These are phyloP conservation scores for Nylanderia fulva DNA, from an alignment of 1,140 invertebrate genomes.

Conservation along the genomic window DNA sequence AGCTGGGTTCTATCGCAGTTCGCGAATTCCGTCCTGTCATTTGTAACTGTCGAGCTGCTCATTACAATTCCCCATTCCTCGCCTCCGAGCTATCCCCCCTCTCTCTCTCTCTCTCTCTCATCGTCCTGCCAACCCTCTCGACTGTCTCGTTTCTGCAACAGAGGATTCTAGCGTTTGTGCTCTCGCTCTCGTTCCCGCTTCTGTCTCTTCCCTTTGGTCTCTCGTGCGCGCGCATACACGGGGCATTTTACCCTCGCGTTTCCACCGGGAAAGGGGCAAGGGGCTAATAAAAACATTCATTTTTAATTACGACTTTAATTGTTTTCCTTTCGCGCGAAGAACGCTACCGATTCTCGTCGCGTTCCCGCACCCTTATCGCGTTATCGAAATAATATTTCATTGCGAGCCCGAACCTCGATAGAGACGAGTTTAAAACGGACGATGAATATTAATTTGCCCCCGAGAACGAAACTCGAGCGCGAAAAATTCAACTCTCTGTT, in stretches of 20 bases:
- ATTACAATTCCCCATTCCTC: constrained; percentile 86
- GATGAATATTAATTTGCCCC: constrained; percentile 47
- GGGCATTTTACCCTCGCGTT: constrained; percentile 60
- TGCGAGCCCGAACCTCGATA: neutral
- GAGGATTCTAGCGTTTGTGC: constrained; percentile 62
- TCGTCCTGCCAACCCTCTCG: constrained; percentile 51
- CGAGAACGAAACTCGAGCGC: constrained; percentile 17
- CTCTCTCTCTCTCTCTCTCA: constrained; percentile 33
- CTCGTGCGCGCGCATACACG: constrained; percentile 62
- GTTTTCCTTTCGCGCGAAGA: constrained; percentile 53
- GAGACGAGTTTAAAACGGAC: constrained; percentile 27
- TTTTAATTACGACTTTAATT: constrained; percentile 76
- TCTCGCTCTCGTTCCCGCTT: constrained; percentile 52
- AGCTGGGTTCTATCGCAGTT: constrained; percentile 84
- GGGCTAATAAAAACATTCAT: constrained; percentile 78
- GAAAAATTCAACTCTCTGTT: constrained; percentile 31
- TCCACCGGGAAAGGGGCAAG: neutral
- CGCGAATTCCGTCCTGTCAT: constrained; percentile 86
- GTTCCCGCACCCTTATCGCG: neutral
- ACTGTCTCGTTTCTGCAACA: constrained; percentile 69
- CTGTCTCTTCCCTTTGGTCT: constrained; percentile 20
- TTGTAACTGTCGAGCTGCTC: constrained; percentile 86
- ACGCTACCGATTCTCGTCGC: neutral
- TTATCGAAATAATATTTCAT: constrained; percentile 40
- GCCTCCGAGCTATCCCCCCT: constrained; percentile 69